Evolutionary conservation across 2,797 vertebrate species (phyloP), one percentile per base, ranked within the genome.

Genomic region (Liasis olivaceus): DNA sequence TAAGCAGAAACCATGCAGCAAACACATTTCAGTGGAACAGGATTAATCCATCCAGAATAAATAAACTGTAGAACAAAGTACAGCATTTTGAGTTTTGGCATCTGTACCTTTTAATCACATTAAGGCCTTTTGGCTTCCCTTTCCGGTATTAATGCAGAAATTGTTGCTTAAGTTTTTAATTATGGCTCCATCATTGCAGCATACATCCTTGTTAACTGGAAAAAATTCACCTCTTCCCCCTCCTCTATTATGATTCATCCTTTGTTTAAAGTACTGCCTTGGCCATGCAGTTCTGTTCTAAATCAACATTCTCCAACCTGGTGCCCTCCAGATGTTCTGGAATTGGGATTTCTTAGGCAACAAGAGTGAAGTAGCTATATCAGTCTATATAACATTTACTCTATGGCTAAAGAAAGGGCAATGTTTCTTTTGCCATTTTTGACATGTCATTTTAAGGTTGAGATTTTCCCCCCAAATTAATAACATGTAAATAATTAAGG

Each of bases 1-100:
- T 77, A 93, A 94, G 93, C 94, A 28, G 3, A 85, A 62, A 88
- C 91, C 90, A 26, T 93, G 92, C 64, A 88, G n/a, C 91, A 87
- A 28, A 90, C 11, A 94, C 89, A 72, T 93, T 90, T 87, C 47
- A 59, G 51, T 51, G 90, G 92, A 93, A 95, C 89, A 87, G 87
- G 90, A 89, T 93, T 92, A 94, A 95, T 95, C 88, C 56, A 31
- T 93, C 92, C 77, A 92, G 93, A 86, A 64, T 91, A 69, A 91
- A 51, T 88, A 77, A 90, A 28, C 94, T 89, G 5, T 13, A 77
- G 51, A 89, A 92, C 42, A 96, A 88, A 90, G 86, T 93, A 0
- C 66, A 91, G 90, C 47, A 69, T 90, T 93, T 56, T 92, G 94
- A 0, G 58, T 96, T 81, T 95, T 94, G 90, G 90, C 85, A 85